Evolutionary conservation across 2,113 vertebrate genomes (phyloP).

Genomic region (Zosterops pallidus): DNA sequence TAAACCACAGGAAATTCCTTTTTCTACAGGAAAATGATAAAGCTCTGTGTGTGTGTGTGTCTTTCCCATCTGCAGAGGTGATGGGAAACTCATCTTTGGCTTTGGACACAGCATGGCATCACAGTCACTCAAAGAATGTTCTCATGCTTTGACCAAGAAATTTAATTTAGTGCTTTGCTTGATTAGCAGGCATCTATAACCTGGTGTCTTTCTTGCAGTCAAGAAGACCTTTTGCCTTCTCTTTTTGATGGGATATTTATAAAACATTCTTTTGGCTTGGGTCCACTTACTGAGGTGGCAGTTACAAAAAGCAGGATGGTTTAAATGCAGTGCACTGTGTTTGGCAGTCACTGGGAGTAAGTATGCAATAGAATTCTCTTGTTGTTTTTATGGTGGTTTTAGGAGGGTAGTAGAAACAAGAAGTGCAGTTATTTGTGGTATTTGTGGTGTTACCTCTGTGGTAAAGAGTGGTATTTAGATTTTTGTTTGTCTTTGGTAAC

Average conservation of each 20-base stretch:
- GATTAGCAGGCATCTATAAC: not conserved
- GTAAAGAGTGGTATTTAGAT: not conserved
- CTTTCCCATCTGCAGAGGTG: not conserved
- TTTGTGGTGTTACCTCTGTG: not conserved
- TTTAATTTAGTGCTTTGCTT: not conserved
- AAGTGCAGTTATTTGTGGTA: constrained; percentile 10
- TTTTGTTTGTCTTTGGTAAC: not conserved
- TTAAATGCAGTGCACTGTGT: not conserved
- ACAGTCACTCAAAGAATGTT: not conserved
- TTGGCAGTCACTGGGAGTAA: not conserved
- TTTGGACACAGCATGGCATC: not conserved
- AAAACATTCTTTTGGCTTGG: not conserved
- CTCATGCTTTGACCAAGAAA: not conserved
- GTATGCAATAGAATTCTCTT: not conserved
- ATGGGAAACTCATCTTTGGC: not conserved
- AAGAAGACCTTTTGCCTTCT: not conserved
- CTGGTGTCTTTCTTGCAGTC: not conserved
- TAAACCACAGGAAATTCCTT: not conserved
- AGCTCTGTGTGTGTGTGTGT: not conserved
- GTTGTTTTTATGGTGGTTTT: not conserved
- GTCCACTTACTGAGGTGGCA: not conserved
- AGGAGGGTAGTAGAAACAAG: not conserved
- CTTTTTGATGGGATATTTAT: not conserved
- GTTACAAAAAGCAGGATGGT: not conserved
- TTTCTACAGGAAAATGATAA: not conserved